Evolutionary conservation across 2,113 vertebrate genomes (phyloP).

Genomic region (Anolis carolinensis): DNA sequence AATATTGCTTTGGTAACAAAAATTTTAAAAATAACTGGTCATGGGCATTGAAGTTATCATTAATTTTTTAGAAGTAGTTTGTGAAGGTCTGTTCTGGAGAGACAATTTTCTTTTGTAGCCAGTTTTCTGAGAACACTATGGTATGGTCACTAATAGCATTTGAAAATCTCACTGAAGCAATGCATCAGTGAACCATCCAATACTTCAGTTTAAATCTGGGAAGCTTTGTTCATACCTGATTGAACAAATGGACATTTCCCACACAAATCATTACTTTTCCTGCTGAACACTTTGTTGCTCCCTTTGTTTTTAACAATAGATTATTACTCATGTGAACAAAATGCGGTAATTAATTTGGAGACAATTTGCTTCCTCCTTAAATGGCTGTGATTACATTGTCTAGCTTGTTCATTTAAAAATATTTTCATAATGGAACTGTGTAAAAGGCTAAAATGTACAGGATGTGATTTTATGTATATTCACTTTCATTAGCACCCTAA

Average conservation of each 20-base stretch:
- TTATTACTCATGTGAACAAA: constrained; percentile 63
- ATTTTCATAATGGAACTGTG: constrained; percentile 6
- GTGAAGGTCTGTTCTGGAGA: neutral
- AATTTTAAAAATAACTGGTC: neutral
- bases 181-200: constrained; percentile 58
- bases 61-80: neutral
- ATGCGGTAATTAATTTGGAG: constrained; percentile 57
- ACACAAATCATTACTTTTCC: constrained; percentile 61
- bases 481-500: neutral
- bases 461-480: constrained; percentile 6
- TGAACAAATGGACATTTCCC: constrained; percentile 61
- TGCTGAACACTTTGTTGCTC: constrained; percentile 63
- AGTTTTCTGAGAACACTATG: neutral
- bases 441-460: neutral
- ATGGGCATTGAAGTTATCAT: too few species aligned
- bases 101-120: neutral
- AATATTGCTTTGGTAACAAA: neutral
- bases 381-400: constrained; percentile 23
- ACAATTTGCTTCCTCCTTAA: constrained; percentile 39
- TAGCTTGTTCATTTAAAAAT: constrained; percentile 41
- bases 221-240: constrained; percentile 41
- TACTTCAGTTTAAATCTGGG: constrained; percentile 47
- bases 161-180: constrained; percentile 39
- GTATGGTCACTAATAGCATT: neutral
- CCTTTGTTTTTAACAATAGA: constrained; percentile 67